phyloP scores from a whole-genome alignment of 1,140 invertebrate species.

The Tetranychus cinnabarinus region DNA sequence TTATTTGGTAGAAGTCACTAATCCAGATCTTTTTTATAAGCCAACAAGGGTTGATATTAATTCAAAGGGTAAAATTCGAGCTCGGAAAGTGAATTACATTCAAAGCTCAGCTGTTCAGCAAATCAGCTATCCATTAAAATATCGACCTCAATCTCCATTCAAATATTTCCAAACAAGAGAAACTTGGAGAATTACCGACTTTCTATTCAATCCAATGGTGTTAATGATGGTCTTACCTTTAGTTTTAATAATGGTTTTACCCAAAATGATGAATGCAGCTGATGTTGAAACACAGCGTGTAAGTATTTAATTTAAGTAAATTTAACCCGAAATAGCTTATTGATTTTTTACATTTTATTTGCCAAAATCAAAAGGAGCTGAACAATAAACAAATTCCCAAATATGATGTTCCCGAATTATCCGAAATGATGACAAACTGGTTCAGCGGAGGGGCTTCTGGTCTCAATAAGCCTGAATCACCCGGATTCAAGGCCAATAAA shows the following conservation, averaged over 20 bases:
- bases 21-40: conserved; percentile 75
- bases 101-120: conserved; percentile 56
- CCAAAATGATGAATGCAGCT: conserved; percentile 67
- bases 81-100: conserved; percentile 77
- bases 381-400: conserved; percentile 62
- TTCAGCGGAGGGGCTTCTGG: background rate
- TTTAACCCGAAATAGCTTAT: background rate
- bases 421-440: conserved; percentile 49
- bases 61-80: conserved; percentile 81
- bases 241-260: conserved; percentile 67
- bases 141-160: conserved; percentile 52
- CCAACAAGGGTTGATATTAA: conserved; percentile 82
- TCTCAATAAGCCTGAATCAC: background rate
- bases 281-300: conserved; percentile 77
- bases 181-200: conserved; percentile 81
- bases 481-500: background rate
- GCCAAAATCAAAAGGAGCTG: conserved; percentile 35
- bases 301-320: conserved; percentile 5
- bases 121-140: conserved; percentile 67
- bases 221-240: conserved; percentile 89
- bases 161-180: conserved; percentile 82
- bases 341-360: conserved; percentile 11
- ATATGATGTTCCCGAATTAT: conserved; percentile 68
- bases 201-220: conserved; percentile 89
- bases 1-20: conserved; percentile 74